Conservation (phyloP, 37 sponge, comb jelly and placozoan genomes). For the Oopsacas minuta region DNA sequence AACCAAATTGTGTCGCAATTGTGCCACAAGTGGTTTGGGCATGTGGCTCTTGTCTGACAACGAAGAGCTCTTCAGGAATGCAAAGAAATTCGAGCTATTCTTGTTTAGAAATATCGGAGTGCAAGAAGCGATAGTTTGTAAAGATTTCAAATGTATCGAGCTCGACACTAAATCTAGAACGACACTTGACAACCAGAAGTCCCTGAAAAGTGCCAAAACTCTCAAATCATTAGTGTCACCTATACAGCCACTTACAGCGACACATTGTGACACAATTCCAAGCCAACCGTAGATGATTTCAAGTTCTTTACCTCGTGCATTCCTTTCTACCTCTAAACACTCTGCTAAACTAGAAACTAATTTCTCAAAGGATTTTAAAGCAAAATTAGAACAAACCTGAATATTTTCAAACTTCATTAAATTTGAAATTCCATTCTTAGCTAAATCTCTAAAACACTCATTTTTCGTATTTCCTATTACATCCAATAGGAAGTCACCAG, state of each 20-base stretch:
- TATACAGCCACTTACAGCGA: not conserved
- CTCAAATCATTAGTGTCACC: not conserved
- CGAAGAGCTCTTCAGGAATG: not conserved
- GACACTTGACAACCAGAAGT: slow-evolving; percentile 92
- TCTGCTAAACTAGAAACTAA: not conserved
- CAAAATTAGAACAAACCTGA: not conserved
- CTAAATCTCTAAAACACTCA: not conserved
- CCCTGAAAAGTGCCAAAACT: slow-evolving; percentile 51
- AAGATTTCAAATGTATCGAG: not conserved
- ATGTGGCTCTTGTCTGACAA: not conserved
- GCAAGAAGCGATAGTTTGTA: not conserved
- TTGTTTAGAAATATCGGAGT: not conserved
- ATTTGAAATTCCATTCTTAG: not conserved
- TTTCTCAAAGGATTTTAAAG: slow-evolving; percentile 11
- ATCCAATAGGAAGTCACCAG: not conserved
- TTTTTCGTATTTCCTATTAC: not conserved
- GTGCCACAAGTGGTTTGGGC: not conserved
- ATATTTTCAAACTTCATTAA: not conserved
- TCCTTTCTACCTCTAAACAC: not conserved
- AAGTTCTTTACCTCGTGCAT: not conserved
- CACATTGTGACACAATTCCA: slow-evolving; percentile 15
- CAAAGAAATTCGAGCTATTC: not conserved
- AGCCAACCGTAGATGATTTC: not conserved
- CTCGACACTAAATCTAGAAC: slow-evolving; percentile 54
- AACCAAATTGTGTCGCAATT: not conserved